Base-by-base conservation (phyloP, 2,113 vertebrate genomes). In the Octodon degus region DNA sequence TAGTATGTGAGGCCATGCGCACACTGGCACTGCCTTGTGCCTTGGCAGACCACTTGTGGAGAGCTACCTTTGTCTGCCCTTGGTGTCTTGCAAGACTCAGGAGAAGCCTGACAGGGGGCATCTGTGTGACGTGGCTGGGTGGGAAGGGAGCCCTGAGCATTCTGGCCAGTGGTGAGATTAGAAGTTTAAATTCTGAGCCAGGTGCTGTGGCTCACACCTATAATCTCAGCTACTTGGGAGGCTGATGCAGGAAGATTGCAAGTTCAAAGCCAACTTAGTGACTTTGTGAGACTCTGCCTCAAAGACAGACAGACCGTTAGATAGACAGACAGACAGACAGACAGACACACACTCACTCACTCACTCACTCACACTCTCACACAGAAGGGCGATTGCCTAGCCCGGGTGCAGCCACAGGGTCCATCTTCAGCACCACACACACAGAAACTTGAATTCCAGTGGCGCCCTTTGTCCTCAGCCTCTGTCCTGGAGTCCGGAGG, bases 1-100 rank as follows among this genome's bases (percentile, higher is more conserved):
- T 0, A 0, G 34, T 22, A 0, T 0, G 27, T n/a, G 47, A 84
- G 68, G 8, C 22, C 11, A 5, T 2, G 67, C 63, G 63, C 17
- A 0, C 16, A 0, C 1, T 9, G 47, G 10, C 11, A 4, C n/a
- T 37, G 13, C 30, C 76, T 34, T 7, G 0, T 1, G 34, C 37
- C 77, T 40, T 9, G 0, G 47, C 37, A 20, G 16, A 1, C 34
- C 50, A 27, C 1, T 27, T 2, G 83, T 14, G 0, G 1, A 2
- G 16, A 77, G 50, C 55, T 55, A 3, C 65, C 50, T 80, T 20
- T 40, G 67, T 40, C 25, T 50, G 67, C 58, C 37, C 53, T 43
- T 43, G 30, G 40, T 19, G 7, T 32, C 68, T 37, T 11, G 6
- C n/a, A 20, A 89, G 40, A 24, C 58, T n/a, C 32, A 17, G 62